Percentiles rank a stretch among this genome's conserved stretches.
phyloP scores from a whole-genome alignment of 1,140 invertebrate genomes.

The Prorops nasuta region DNA sequence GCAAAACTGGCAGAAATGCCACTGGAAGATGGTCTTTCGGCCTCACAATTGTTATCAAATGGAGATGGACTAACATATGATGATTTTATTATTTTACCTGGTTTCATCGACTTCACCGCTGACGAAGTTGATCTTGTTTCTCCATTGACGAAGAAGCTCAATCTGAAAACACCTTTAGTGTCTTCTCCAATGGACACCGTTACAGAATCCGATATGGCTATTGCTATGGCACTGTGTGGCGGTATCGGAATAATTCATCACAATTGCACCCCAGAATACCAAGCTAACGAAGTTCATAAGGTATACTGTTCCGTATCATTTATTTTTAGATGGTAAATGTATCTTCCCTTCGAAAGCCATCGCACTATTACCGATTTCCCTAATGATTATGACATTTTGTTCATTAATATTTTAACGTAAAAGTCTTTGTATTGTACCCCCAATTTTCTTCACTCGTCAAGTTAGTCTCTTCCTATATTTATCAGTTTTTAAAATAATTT shows the following conservation, averaged over 20 bases:
- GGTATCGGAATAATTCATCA: slow-evolving; percentile 99
- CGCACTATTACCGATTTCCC: too few species aligned
- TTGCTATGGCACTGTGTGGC: slow-evolving; percentile 96
- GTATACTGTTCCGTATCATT: too few species aligned
- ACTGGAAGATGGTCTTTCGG: slow-evolving; percentile 70
- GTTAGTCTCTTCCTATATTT: too few species aligned
- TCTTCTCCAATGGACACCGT: slow-evolving; percentile 99
- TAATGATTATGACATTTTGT: too few species aligned
- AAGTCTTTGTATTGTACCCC: too few species aligned
- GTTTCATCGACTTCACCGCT: slow-evolving; percentile 94
- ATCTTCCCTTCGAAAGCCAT: too few species aligned
- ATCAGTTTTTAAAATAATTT: too few species aligned
- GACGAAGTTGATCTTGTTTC: slow-evolving; percentile 90
- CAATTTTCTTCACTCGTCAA: too few species aligned
- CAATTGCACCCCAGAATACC: slow-evolving; percentile 93
- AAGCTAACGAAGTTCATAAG: slow-evolving; percentile 95
- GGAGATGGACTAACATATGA: slow-evolving; percentile 93
- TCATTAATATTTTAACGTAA: too few species aligned
- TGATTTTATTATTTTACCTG: slow-evolving; percentile 96
- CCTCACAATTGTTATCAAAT: slow-evolving; percentile 77
- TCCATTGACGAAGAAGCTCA: slow-evolving; percentile 86
- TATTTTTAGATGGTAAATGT: too few species aligned
- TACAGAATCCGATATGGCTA: slow-evolving; percentile 99
- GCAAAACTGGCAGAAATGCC: background rate
- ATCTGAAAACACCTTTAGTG: slow-evolving; percentile 88